phyloP scores from a whole-genome alignment of 64 coral and sea anemone species.

The Acropora tenuis region DNA sequence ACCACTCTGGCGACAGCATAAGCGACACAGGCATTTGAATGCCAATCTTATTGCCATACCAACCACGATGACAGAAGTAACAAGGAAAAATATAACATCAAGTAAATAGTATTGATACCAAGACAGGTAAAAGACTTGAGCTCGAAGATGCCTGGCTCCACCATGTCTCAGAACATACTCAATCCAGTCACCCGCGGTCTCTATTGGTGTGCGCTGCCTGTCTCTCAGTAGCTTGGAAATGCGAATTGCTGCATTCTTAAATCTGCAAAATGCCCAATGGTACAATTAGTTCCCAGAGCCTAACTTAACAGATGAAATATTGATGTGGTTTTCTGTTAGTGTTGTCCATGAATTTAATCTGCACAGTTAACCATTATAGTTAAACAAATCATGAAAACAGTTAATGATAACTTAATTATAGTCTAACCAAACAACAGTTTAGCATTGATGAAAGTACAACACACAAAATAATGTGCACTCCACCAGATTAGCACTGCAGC shows the following conservation, averaged over 20 bases:
- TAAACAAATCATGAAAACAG: too few relatives aligned
- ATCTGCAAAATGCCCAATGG: not conserved
- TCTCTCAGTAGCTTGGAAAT: slow-evolving; percentile 56
- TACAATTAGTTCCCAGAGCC: too few relatives aligned
- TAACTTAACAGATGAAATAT: too few relatives aligned
- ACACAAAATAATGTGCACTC: too few relatives aligned
- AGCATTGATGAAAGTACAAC: too few relatives aligned
- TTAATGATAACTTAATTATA: too few relatives aligned
- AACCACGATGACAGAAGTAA: slow-evolving; percentile 19
- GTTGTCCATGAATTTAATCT: too few relatives aligned
- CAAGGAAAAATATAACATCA: not conserved
- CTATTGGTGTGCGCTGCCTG: not conserved
- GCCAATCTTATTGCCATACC: slow-evolving; percentile 10
- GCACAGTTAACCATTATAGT: too few relatives aligned
- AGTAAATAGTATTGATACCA: slow-evolving; percentile 57
- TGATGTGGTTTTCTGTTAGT: too few relatives aligned
- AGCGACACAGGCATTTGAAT: slow-evolving; percentile 21
- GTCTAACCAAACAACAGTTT: too few relatives aligned
- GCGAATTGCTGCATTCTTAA: slow-evolving; percentile 5
- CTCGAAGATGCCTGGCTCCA: slow-evolving; percentile 33
- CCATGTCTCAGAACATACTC: slow-evolving; percentile 53
- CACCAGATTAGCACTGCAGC: too few relatives aligned
- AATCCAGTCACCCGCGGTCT: slow-evolving; percentile 31
- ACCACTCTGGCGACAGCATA: not conserved
- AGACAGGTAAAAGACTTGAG: slow-evolving; percentile 28